Base-by-base conservation (phyloP, 2,113 vertebrate species). In the Dasyornis broadbenti region DNA sequence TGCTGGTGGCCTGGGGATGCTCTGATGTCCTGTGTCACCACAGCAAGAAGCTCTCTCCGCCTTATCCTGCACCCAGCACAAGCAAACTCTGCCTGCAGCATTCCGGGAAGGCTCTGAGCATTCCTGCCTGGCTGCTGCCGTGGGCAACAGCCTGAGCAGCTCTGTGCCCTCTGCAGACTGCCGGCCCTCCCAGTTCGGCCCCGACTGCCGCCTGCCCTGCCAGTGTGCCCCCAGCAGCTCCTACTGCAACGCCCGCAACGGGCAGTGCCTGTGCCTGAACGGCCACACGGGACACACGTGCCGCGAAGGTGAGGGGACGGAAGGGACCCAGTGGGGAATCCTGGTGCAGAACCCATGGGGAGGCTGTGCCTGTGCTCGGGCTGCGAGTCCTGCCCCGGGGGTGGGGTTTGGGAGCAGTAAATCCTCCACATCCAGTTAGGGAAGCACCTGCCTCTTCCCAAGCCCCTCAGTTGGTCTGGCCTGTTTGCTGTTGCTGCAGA, bases 211-310 rank as follows among this genome's bases (percentile, higher is more conserved):
- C 10, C 96, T 99, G 96, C 49, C 27, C 45, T 99, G 99, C 30
- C 96, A 98, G 80, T 99, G 99, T 22, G 87, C 95, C 47, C 22
- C 65, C 31, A 93, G 98, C 30, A 98, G 97, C 14, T 97, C 98
- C 0, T 96, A 96, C 86, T 99, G 99, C 2, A 93, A 98, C 47
- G 92, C 96, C 0, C 92, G 81, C 24, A 99, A 91, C 0, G 99
- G 99, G 30, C 98, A 95, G 81, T 99, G 99, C 89, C 97, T 68
- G 90, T 99, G 99, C 31, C 82, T 97, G 45, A 81, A 93, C 4
- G 97, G 98, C 64, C 97, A 98, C 98, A 95, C 93, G 2, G 99
- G 99, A 20, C 93, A 96, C 21, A 98, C 87, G 0, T 99, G 99
- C 87, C 97, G 68, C 42, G 98, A 99, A 98, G 99, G 99, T 98